phyloP scores from a whole-genome alignment of 2,888 invertebrate species.

The Drosophila mulleri region DNA sequence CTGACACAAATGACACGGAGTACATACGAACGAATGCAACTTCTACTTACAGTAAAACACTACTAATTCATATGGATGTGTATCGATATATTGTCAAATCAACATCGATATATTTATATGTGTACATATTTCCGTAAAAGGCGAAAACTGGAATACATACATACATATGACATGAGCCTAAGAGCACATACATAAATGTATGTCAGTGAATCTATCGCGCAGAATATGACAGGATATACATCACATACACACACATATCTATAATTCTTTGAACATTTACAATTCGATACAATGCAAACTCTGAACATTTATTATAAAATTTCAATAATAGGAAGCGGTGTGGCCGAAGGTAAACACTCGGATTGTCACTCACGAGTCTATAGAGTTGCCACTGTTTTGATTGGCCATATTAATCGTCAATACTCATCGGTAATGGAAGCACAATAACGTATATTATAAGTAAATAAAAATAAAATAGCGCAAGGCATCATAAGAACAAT shows the following conservation, averaged over 20 bases:
- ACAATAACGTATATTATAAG: no score
- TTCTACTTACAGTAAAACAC: not conserved
- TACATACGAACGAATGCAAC: not conserved
- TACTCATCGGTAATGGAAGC: not conserved
- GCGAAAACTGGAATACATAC: slow-evolving; percentile 2
- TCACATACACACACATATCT: not conserved
- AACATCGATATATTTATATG: slow-evolving; percentile 26
- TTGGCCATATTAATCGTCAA: not conserved
- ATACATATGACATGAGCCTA: not conserved
- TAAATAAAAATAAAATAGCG: no score
- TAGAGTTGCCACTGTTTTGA: slow-evolving; percentile 6
- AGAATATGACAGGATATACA: not conserved
- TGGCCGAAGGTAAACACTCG: slow-evolving; percentile 2
- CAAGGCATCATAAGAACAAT: no score
- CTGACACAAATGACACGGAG: slow-evolving; percentile 2
- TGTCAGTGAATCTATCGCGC: not conserved
- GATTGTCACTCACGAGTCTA: not conserved
- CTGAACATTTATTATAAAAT: slow-evolving; percentile 1
- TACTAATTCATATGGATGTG: not conserved
- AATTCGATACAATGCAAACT: slow-evolving; percentile 5
- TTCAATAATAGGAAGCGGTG: slow-evolving; percentile 12
- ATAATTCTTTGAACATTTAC: not conserved
- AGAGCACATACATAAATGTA: not conserved
- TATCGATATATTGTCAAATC: slow-evolving; percentile 23
- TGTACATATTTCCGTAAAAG: not conserved